Percentiles rank a stretch among this genome's conserved stretches.
phyloP scores from a whole-genome alignment of 2,888 invertebrate species.

The Balanococcus diminutus region DNA sequence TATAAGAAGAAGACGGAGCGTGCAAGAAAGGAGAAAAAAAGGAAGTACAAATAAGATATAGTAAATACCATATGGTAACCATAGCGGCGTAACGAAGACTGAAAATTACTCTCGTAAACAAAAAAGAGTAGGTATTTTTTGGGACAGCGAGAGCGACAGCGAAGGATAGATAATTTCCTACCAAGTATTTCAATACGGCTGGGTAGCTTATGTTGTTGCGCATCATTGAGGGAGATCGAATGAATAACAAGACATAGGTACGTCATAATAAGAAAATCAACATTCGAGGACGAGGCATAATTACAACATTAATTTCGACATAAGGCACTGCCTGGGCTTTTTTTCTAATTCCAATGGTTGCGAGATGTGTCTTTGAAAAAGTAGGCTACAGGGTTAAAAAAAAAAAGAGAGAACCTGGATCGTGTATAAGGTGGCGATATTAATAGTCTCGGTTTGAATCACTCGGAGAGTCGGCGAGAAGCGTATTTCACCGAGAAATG shows the following conservation, averaged over 20 bases:
- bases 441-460: neutral
- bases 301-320: neutral
- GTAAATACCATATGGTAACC: conserved; percentile 54
- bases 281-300: neutral
- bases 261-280: neutral
- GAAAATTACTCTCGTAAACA: conserved; percentile 55
- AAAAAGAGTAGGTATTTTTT: conserved; percentile 38
- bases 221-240: neutral
- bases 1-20: neutral
- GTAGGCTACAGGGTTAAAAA: neutral
- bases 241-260: neutral
- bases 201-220: neutral
- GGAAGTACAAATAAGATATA: conserved; percentile 53
- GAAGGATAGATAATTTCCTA: neutral
- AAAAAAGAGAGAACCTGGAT: neutral
- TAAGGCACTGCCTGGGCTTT: neutral
- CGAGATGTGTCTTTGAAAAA: neutral
- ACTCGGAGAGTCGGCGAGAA: neutral
- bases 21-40: neutral
- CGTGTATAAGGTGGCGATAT: neutral
- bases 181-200: neutral
- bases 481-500: neutral
- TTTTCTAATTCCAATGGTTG: neutral
- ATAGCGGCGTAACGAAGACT: conserved; percentile 53
- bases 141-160: conserved; percentile 30